A percentile compares a stretch with the other conserved stretches of the same genome.
Evolutionary conservation across 1,140 invertebrate species (phyloP).

Genomic region (Drosophila serrata): DNA sequence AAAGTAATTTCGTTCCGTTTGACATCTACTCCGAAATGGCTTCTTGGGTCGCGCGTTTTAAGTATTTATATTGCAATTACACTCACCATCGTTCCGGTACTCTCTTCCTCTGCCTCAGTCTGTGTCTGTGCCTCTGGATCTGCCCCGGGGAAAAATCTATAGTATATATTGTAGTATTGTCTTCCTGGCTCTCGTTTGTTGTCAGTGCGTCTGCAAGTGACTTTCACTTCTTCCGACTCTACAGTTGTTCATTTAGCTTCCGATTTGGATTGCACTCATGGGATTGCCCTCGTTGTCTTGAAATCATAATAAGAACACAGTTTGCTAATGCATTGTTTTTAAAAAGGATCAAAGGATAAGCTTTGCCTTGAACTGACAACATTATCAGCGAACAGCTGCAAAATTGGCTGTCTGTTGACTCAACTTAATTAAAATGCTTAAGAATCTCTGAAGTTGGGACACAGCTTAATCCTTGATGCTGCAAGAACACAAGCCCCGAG

Average conservation of each 20-base stretch:
- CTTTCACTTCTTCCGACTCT: constrained; percentile 6
- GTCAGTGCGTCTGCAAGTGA: constrained; percentile 14
- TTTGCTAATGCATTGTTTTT: constrained; percentile 9
- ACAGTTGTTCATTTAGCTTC: constrained; percentile 35
- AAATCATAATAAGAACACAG: constrained; percentile 13
- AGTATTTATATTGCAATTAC: constrained; percentile 73
- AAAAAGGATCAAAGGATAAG: background rate
- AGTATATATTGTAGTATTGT: background rate
- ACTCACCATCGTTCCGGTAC: constrained; percentile 39
- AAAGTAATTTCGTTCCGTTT: constrained; percentile 63
- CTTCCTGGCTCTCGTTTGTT: background rate
- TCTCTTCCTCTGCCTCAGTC: background rate
- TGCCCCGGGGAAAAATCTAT: background rate
- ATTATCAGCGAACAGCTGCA: background rate
- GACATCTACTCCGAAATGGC: constrained; percentile 59
- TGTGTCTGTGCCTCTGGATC: background rate
- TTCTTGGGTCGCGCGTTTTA: constrained; percentile 47
- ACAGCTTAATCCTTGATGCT: constrained; percentile 19
- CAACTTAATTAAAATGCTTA: constrained; percentile 34
- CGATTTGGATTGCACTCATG: constrained; percentile 33
- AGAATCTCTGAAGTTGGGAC: background rate
- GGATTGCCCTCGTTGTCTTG: constrained; percentile 8
- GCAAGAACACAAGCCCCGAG: constrained; percentile 1
- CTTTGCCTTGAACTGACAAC: background rate
- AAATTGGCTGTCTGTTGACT: constrained; percentile 17